Percentiles rank a stretch among this genome's conserved stretches.
Conservation (phyloP, 53 echinoderm and acorn worm species). For the Stichopus horrens region DNA sequence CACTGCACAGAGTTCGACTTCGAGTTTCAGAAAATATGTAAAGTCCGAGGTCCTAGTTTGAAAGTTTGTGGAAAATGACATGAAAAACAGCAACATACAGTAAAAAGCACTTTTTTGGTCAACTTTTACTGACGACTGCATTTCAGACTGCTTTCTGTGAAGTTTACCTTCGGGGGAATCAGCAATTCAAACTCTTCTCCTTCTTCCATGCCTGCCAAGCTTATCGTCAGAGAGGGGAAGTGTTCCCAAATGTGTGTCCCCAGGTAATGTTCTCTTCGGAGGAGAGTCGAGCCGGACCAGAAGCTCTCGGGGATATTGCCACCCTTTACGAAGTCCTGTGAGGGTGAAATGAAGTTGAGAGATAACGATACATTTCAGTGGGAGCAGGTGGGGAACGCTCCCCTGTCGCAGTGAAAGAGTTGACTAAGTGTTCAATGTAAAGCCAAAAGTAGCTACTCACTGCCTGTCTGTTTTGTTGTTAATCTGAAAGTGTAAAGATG, state of each 20-base stretch:
- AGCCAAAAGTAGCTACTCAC: no score
- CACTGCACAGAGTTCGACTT: no score
- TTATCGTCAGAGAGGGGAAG: constrained; percentile 79
- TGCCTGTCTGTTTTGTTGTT: no score
- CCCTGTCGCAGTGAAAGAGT: no score
- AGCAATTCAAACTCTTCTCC: constrained; percentile 68
- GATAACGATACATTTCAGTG: no score
- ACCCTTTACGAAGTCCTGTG: constrained; percentile 3
- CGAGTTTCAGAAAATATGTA: no score
- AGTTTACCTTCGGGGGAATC: constrained; percentile 78
- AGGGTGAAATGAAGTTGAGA: no score
- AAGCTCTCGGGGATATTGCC: constrained; percentile 53
- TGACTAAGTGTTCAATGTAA: no score
- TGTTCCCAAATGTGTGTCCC: constrained; percentile 60
- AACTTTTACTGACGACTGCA: background rate
- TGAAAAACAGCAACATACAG: background rate
- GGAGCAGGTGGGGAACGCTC: no score
- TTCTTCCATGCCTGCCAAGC: constrained; percentile 57
- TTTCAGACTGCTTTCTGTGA: background rate
- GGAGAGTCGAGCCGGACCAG: constrained; percentile 68
- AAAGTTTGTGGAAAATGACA: background rate
- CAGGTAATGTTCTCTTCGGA: constrained; percentile 59
- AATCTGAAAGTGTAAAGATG: no score
- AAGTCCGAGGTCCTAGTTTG: background rate
- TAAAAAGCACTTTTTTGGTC: background rate